Conservation (phyloP, 2,113 vertebrate genomes). For the Gallinago paraguaiae region DNA sequence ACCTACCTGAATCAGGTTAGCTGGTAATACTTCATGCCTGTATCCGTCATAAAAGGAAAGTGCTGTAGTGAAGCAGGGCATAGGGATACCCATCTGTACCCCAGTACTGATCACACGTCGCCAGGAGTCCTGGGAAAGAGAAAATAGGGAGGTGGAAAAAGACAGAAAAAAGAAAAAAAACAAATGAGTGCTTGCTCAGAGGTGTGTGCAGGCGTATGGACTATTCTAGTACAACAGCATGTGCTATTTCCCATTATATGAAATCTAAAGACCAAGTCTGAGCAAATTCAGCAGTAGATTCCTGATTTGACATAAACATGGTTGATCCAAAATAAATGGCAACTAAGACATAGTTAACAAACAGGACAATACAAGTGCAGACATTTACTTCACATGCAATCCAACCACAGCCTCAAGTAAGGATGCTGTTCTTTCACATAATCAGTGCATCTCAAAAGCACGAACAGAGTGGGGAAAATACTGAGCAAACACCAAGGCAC, state of each 20-base stretch:
- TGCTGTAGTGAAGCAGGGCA: conserved; percentile 97
- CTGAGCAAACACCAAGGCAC: neutral
- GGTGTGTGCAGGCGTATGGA: neutral
- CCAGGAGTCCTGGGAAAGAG: conserved; percentile 86
- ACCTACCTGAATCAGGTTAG: conserved; percentile 94
- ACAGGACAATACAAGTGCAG: neutral
- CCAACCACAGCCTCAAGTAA: neutral
- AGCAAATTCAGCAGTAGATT: neutral
- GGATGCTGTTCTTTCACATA: neutral
- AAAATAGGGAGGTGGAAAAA: accelerated
- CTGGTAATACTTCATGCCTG: conserved; percentile 87
- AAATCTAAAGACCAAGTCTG: neutral
- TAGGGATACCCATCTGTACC: conserved; percentile 91
- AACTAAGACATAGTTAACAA: neutral
- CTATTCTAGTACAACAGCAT: neutral
- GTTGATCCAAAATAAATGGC: neutral
- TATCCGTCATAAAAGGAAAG: conserved; percentile 97
- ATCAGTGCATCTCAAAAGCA: neutral
- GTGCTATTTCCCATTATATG: accelerated
- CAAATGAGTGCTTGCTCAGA: neutral
- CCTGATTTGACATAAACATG: neutral
- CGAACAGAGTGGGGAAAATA: neutral
- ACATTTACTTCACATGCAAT: neutral
- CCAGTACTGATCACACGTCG: conserved; percentile 85
- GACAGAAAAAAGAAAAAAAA: neutral